Evolutionary conservation across 2,888 invertebrate species (phyloP).

Genomic region (Ectobius pallidus): DNA sequence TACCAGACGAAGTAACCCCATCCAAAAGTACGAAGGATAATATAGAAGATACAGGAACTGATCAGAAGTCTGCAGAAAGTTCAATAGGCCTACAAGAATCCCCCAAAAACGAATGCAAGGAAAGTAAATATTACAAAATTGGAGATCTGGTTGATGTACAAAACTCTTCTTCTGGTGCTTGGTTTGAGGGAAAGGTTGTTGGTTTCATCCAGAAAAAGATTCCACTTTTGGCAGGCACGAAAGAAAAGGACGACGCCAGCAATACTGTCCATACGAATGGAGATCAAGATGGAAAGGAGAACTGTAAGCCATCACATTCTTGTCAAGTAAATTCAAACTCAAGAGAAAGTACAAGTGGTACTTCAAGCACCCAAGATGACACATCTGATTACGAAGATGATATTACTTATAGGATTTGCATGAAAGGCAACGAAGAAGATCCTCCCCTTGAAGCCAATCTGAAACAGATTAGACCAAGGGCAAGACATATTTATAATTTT

Average conservation of each 20-base stretch:
- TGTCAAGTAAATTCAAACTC: too few relatives aligned
- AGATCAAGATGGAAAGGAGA: too few relatives aligned
- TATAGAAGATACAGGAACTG: neutral
- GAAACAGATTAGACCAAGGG: conserved; percentile 70
- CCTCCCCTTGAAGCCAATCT: conserved; percentile 53
- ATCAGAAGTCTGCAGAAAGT: neutral
- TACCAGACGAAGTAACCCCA: conserved; percentile 19
- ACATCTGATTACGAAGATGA: conserved; percentile 42
- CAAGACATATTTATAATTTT: conserved; percentile 60
- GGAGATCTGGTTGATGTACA: conserved; percentile 73
- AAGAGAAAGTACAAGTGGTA: too few relatives aligned
- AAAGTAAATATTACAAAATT: conserved; percentile 46
- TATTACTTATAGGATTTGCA: conserved; percentile 58
- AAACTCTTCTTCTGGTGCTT: conserved; percentile 67
- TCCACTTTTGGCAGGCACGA: too few relatives aligned
- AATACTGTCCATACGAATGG: too few relatives aligned
- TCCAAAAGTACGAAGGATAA: neutral
- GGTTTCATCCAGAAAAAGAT: conserved; percentile 43
- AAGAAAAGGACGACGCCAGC: too few relatives aligned
- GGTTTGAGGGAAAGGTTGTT: conserved; percentile 73
- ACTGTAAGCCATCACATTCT: too few relatives aligned
- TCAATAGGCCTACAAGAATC: too few relatives aligned
- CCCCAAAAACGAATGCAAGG: neutral
- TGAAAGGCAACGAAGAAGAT: conserved; percentile 52
- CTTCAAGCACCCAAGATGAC: too few relatives aligned